These are phyloP conservation scores for Pseudochaenichthys georgianus DNA, from an alignment of 2,797 vertebrate genomes.

Conservation along the genomic window DNA sequence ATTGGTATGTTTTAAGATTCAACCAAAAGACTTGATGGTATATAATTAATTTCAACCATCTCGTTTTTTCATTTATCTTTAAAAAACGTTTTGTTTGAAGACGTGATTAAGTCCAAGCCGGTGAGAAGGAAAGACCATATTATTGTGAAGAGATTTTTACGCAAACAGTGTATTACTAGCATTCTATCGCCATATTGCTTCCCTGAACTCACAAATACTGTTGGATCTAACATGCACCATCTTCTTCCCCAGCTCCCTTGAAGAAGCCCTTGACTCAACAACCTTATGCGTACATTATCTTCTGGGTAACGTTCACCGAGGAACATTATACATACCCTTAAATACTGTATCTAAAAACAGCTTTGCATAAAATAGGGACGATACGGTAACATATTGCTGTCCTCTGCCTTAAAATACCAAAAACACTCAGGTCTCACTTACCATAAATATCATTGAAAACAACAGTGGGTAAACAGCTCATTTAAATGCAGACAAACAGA, in stretches of 20 bases:
- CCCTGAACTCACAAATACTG: constrained; percentile 7
- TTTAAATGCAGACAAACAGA: constrained; percentile 46
- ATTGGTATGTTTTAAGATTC: constrained; percentile 51
- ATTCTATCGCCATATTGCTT: constrained; percentile 26
- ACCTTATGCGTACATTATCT: constrained; percentile 13
- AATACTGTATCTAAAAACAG: constrained; percentile 28
- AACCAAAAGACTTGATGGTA: constrained; percentile 42
- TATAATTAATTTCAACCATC: constrained; percentile 36
- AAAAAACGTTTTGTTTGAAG: constrained; percentile 47
- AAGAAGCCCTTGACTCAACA: constrained; percentile 15
- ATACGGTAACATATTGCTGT: constrained; percentile 11
- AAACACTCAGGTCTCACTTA: constrained; percentile 24
- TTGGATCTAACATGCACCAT: constrained; percentile 5
- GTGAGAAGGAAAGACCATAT: constrained; percentile 47
- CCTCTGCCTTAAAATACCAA: constrained; percentile 22
- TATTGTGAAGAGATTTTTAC: constrained; percentile 39
- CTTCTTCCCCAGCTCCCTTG: constrained; percentile 5
- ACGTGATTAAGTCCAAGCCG: constrained; percentile 50
- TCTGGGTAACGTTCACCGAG: neutral
- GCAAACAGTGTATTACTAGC: constrained; percentile 26
- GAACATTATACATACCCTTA: constrained; percentile 30
- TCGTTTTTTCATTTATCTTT: constrained; percentile 39
- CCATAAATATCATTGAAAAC: constrained; percentile 16
- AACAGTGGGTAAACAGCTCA: constrained; percentile 34
- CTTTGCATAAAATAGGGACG: constrained; percentile 27